Percentiles rank a stretch among this genome's conserved stretches.
These are phyloP conservation scores for Hydractinia echinata DNA, from an alignment of 30 jellyfish, hydroid and myxozoan genomes.

Conservation along the genomic window DNA sequence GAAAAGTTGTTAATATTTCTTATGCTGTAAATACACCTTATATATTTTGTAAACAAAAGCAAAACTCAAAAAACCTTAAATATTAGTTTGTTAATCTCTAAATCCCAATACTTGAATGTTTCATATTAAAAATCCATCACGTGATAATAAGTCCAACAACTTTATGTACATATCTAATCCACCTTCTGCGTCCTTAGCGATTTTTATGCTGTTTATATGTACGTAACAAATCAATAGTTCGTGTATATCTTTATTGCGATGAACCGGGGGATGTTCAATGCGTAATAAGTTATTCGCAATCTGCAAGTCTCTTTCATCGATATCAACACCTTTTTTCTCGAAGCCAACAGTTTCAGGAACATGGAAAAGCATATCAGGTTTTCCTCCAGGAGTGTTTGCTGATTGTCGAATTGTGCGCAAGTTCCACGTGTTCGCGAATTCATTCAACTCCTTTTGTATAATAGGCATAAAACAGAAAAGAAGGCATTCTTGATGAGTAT, in stretches of 20 bases:
- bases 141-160: constrained; percentile 9
- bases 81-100: no score
- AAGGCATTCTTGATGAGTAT: constrained; percentile 27
- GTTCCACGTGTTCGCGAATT: background rate
- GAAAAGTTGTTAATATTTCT: no score
- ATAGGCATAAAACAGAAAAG: constrained; percentile 27
- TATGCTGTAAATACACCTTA: no score
- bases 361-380: constrained; percentile 30
- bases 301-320: constrained; percentile 1
- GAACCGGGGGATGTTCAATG: constrained; percentile 30
- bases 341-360: constrained; percentile 26
- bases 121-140: background rate
- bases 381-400: constrained; percentile 32
- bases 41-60: no score
- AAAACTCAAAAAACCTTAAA: no score
- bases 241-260: constrained; percentile 12
- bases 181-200: constrained; percentile 18
- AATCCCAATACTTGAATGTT: no score
- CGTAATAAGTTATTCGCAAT: constrained; percentile 22
- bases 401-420: constrained; percentile 18
- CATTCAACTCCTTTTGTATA: constrained; percentile 23
- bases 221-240: constrained; percentile 6
- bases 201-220: background rate
- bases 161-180: constrained; percentile 16
- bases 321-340: background rate